These are phyloP conservation scores for Plebejus argus DNA, from an alignment of 2,888 invertebrate species.

Conservation along the genomic window DNA sequence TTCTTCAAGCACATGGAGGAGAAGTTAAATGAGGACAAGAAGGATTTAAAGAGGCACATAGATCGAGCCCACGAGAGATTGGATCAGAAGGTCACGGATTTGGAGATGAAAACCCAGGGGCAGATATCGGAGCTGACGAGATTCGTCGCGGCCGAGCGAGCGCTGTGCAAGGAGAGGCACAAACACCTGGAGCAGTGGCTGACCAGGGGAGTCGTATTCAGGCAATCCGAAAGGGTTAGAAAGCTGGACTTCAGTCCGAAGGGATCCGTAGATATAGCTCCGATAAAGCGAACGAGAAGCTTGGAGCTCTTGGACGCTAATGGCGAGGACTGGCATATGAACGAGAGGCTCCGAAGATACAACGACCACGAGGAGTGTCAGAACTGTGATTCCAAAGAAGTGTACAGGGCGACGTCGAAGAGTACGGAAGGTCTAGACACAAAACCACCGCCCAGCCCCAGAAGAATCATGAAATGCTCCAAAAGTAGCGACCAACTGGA, in stretches of 20 bases:
- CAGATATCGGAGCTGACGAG: constrained; percentile 86
- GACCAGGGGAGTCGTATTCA: constrained; percentile 82
- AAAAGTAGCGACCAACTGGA: constrained; percentile 71
- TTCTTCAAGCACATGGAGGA: constrained; percentile 94
- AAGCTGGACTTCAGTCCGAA: constrained; percentile 75
- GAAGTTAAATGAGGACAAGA: constrained; percentile 89
- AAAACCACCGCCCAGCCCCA: constrained; percentile 59
- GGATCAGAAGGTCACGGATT: constrained; percentile 89
- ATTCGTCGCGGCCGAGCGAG: constrained; percentile 83
- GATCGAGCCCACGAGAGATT: constrained; percentile 89
- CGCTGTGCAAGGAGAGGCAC: constrained; percentile 83
- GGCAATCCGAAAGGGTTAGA: constrained; percentile 77
- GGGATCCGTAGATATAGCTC: constrained; percentile 77
- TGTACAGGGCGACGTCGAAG: constrained; percentile 70
- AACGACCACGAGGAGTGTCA: constrained; percentile 62
- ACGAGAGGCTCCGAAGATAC: constrained; percentile 64
- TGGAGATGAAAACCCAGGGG: constrained; percentile 87
- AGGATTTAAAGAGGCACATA: constrained; percentile 88
- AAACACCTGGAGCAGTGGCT: constrained; percentile 86
- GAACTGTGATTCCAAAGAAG: constrained; percentile 68
- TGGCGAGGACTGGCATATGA: constrained; percentile 66
- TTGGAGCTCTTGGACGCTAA: constrained; percentile 84
- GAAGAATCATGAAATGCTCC: constrained; percentile 63
- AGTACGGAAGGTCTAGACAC: constrained; percentile 76
- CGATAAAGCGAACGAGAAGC: constrained; percentile 85